Conservation (phyloP, 2,797 vertebrate species). For the Tachyglossus aculeatus region DNA sequence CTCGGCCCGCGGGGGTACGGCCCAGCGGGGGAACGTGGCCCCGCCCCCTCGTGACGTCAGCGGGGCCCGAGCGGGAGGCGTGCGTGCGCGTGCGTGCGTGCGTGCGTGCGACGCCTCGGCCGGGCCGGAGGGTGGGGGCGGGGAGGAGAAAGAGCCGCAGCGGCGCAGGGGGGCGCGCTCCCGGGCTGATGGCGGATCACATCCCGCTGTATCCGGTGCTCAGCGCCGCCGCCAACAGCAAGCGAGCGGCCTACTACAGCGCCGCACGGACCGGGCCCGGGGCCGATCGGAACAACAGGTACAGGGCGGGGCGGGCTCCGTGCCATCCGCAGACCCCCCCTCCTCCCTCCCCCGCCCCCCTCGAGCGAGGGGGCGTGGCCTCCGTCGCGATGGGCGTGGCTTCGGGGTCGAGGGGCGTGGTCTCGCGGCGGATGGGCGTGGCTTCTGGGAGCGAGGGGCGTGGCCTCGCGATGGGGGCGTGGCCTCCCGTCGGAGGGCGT, state of each 20-base stretch:
- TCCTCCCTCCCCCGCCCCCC: not conserved
- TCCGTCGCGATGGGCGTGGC: too few relatives aligned
- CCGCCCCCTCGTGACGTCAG: not conserved
- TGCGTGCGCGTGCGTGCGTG: not conserved
- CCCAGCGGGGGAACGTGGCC: not conserved
- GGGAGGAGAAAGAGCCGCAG: conserved; percentile 36
- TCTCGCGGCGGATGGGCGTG: too few relatives aligned
- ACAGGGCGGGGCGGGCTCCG: conserved; percentile 40
- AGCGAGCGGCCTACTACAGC: conserved; percentile 79
- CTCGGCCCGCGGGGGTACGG: not conserved
- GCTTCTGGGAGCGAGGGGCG: not conserved
- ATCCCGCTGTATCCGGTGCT: conserved; percentile 87
- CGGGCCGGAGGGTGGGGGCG: not conserved
- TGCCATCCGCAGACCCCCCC: not conserved
- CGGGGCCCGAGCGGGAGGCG: not conserved
- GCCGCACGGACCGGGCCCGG: conserved; percentile 59
- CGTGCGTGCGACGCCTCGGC: not conserved
- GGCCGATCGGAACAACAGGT: conserved; percentile 82
- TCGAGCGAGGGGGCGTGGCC: not conserved
- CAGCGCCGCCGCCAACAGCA: conserved; percentile 71
- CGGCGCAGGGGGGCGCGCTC: conserved; percentile 9
- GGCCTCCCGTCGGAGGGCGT: too few relatives aligned
- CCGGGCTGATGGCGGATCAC: conserved; percentile 88
- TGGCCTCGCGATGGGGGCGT: too few relatives aligned
- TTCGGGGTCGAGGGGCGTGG: not conserved